Evolutionary conservation across 2,797 vertebrate species (phyloP).

Genomic region (Smutsia temminckii): DNA sequence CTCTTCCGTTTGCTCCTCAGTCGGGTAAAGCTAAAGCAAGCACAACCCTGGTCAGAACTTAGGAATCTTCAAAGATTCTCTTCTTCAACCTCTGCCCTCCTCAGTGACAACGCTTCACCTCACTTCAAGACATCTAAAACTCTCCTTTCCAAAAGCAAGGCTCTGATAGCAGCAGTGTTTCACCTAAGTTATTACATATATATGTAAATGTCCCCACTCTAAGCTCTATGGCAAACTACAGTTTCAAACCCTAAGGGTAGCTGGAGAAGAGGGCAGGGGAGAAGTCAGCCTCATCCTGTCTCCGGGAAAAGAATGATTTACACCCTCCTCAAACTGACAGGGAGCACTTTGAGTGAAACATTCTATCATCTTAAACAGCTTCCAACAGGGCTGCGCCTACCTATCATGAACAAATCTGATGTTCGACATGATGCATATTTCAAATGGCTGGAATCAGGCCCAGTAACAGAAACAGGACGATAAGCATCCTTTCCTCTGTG

Average conservation of each 20-base stretch:
- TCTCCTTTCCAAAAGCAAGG: neutral
- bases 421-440: neutral
- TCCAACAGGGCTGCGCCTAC: neutral
- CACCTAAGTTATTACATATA: neutral
- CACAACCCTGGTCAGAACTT: neutral
- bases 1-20: neutral
- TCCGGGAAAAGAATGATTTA: neutral
- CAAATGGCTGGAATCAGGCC: slow-evolving; percentile 23
- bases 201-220: neutral
- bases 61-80: neutral
- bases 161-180: neutral
- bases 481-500: neutral
- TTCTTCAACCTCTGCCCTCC: neutral
- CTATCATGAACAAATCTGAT: slow-evolving; percentile 12
- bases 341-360: slow-evolving; percentile 13
- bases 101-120: neutral
- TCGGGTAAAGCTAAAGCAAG: slow-evolving; percentile 3
- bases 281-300: neutral
- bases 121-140: neutral
- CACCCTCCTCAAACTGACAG: neutral
- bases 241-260: neutral
- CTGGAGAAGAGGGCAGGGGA: neutral
- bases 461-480: neutral
- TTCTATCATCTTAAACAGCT: slow-evolving; percentile 30
- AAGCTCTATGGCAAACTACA: neutral